phyloP scores from a whole-genome alignment of 2,797 vertebrate genomes.

The Gambelia wislizenii region DNA sequence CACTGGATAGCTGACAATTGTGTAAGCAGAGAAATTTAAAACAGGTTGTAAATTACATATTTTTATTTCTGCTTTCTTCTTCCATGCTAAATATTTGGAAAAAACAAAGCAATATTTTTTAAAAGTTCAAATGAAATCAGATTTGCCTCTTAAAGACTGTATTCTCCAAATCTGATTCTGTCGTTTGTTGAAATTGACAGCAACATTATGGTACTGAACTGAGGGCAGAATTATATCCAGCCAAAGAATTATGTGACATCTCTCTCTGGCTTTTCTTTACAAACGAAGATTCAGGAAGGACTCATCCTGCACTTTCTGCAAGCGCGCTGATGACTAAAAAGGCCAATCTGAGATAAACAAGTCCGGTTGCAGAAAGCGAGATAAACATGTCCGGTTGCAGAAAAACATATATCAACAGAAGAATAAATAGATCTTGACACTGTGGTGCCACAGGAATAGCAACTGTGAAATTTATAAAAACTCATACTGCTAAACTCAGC shows the following conservation, averaged over 20 bases:
- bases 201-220: background rate
- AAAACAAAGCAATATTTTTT: conserved; percentile 25
- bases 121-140: conserved; percentile 48
- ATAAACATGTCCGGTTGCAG: no score
- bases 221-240: background rate
- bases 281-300: no score
- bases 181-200: conserved; percentile 17
- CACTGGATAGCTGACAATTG: background rate
- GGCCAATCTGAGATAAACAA: no score
- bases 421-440: background rate
- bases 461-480: conserved; percentile 17
- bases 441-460: background rate
- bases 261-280: no score
- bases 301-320: no score
- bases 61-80: conserved; percentile 52
- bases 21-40: conserved; percentile 52
- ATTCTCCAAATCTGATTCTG: background rate
- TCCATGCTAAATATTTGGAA: conserved; percentile 43
- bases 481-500: background rate
- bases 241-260: background rate
- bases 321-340: no score
- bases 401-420: conserved; percentile 6
- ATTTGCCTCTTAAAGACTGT: background rate
- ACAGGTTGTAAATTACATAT: conserved; percentile 62
- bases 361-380: no score